Evolutionary conservation across 23 tunicate genomes (phyloP), one percentile per base, ranked within the genome.

Genomic region (Halocynthia aurantium): DNA sequence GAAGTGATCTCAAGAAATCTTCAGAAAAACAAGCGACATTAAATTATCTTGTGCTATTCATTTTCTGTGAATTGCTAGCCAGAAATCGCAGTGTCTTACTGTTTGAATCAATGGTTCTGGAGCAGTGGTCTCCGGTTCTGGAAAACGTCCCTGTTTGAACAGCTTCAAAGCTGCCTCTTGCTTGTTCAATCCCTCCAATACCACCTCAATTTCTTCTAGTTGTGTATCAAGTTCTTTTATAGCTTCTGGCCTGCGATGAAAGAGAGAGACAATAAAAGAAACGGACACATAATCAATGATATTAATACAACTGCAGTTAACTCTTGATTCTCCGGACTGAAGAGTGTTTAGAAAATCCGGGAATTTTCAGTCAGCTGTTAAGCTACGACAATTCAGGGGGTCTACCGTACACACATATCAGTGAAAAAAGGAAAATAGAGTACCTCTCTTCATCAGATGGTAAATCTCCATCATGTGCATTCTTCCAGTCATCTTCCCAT

Each of bases 401-500:
- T n/a, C n/a, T n/a, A n/a, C n/a, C n/a, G n/a, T n/a, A n/a, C n/a
- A n/a, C n/a, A n/a, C n/a, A n/a, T n/a, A n/a, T n/a, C n/a, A n/a
- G n/a, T n/a, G n/a, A n/a, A n/a, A n/a, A n/a, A n/a, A n/a, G n/a
- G n/a, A n/a, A n/a, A n/a, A n/a, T n/a, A n/a, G n/a, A n/a, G n/a
- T n/a, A 74, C 78, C 13, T 74, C 31, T 74, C 10, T 8, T 74
- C 57, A 13, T 74, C 78, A 74, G 55, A 62, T 13, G 78, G 78
- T 10, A 74, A 6, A 20, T 74, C 55, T 62, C 72, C 81, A 31
- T 49, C 55, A 62, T 77, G 11, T 18, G 18, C 19, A 51, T 77
- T 77, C 53, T 62, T 50, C 81, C 81, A 77, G 8, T 77, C 72
- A 18, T 77, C 81, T 52, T 77, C 57, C 72, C 72, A 77, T 17